Evolutionary conservation across 2,888 invertebrate species (phyloP).

Genomic region (Xanthia icteritia): DNA sequence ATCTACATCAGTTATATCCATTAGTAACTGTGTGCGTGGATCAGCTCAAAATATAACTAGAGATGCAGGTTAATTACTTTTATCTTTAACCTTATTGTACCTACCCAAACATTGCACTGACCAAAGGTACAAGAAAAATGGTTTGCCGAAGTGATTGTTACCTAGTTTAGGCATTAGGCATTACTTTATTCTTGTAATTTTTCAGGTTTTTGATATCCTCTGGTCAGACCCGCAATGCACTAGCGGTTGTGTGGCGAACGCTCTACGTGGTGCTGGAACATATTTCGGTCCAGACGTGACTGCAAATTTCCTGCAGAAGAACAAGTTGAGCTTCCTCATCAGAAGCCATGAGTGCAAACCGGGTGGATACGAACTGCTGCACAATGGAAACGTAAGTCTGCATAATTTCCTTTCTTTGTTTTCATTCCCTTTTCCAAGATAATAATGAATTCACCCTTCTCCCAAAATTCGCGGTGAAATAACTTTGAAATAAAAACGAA

Average conservation of each 20-base stretch:
- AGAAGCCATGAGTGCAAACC: constrained; percentile 98
- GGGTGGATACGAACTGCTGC: constrained; percentile 97
- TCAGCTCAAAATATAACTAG: neutral
- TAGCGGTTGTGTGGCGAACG: constrained; percentile 95
- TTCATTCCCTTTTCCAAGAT: neutral
- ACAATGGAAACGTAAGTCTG: constrained; percentile 93
- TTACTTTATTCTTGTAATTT: constrained; percentile 18
- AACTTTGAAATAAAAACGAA: neutral
- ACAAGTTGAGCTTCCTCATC: constrained; percentile 94
- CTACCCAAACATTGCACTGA: neutral
- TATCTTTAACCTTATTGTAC: neutral
- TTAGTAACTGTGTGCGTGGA: neutral
- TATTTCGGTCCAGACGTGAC: constrained; percentile 98
- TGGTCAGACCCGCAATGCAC: constrained; percentile 97
- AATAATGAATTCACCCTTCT: neutral
- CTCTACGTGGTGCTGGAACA: constrained; percentile 96
- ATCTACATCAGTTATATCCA: neutral
- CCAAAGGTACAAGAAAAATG: neutral
- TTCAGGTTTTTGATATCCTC: constrained; percentile 96
- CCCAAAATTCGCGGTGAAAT: neutral
- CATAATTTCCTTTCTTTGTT: constrained; percentile 5
- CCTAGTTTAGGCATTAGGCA: no score
- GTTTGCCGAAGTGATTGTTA: neutral
- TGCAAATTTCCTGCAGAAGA: constrained; percentile 93
- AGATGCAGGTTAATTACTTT: neutral